Evolutionary conservation across 2,888 invertebrate genomes (phyloP), one percentile per base, ranked within the genome.

Genomic region (Philonicus albiceps): DNA sequence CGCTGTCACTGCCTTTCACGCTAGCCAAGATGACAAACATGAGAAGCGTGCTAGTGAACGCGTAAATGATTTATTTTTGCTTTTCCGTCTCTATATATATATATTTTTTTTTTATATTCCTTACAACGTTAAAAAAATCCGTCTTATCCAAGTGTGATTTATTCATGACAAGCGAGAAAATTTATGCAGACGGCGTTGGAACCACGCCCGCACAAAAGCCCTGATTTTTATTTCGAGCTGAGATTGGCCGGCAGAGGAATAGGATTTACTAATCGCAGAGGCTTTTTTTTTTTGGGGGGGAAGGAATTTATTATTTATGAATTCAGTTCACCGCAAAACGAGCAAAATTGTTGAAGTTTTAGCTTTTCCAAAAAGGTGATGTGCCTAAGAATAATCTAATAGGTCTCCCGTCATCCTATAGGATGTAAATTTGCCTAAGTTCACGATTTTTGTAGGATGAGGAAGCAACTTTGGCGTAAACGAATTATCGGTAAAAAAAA

Each of bases 181-280:
- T 76, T 76, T 76, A 76, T 76, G 76, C 40, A 19, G 34, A 76
- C 76, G 22, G 76, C 34, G 76, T 76, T 43, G 34, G 34, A 31
- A 1, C 40, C 37, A 37, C 76, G 22, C 31, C 37, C n/a, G 34
- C 22, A 16, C 37, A 40, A 22, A 37, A 43, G 11, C 16, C 37
- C 19, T 40, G 76, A 76, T 40, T 76, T 76, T 40, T 76, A 37
- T 76, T 76, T 76, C 22, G 8, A 22, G 40, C 76, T 1, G 11
- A 34, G 13, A 76, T 37, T 40, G 22, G 34, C 40, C 37, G 40
- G 40, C 37, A 64, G 27, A 76, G 3, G 40, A 76, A 76, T 76
- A 37, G 76, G 76, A 76, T 76, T 76, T 76, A 76, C 76, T 76
- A 76, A 76, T 76, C 76, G 43, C 74, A 74, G 31, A n/a, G 27